Evolutionary conservation across 2,888 invertebrate species (phyloP), one percentile per base, ranked within the genome.

Genomic region (Argyresthia goedartella): DNA sequence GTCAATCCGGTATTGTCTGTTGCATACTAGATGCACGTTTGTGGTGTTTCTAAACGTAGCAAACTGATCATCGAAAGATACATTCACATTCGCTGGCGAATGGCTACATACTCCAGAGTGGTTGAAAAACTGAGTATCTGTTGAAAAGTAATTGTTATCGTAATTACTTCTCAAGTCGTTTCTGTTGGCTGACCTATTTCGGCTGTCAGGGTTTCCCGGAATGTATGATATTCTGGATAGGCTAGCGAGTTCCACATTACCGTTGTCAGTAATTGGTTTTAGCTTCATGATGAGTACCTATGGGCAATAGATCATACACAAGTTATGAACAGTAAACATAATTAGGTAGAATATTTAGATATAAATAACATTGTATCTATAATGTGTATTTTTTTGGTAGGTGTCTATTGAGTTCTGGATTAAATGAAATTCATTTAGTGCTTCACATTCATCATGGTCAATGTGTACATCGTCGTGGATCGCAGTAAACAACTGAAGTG

Each of bases 221-320:
- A 66, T 49, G 60, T 55, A 54, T 63, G 57, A 52, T 51, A 50
- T 8, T 50, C 50, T 66, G 60, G 65, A 66, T 51, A 59, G 60
- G 52, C 67, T 66, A 52, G 66, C 62, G 51, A 67, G 56, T 52
- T 65, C 61, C 55, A 76, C 59, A 65, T 82, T 82, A 57, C 84
- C 82, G 62, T 84, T 84, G 56, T 80, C 76, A 67, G 56, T 60
- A 54, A 59, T 63, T 56, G 62, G 68, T 62, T 69, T 67, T 66
- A 82, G 75, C 73, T 67, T 78, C 85, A 85, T 85, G 67, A 11
- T 46, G 53, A 59, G 78, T 74, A 70, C 65, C 85, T 85, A 78
- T 34, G 75, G 74, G 59, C 59, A 56, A 57, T 10, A 2, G 25
- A 8, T 15, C 10, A 43, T 14, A 43, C 43, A 43, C 8, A 43